These are phyloP conservation scores for Labrus mixtus DNA, from an alignment of 2,113 vertebrate genomes.

Conservation along the genomic window DNA sequence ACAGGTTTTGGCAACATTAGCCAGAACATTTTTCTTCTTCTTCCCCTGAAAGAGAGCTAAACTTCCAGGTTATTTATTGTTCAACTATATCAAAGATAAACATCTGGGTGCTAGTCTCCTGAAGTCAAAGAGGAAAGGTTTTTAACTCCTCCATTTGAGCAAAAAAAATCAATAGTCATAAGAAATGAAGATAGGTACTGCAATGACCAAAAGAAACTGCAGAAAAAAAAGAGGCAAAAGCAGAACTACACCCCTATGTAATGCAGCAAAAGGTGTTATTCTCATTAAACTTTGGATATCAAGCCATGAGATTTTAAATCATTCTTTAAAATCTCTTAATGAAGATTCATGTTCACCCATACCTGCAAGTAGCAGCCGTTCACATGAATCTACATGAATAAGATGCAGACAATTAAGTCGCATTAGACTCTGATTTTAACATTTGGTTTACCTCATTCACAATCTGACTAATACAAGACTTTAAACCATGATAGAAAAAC, in stretches of 20 bases:
- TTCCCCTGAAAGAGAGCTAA: constrained; percentile 4
- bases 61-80: constrained; percentile 9
- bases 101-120: not conserved
- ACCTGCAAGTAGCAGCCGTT: not conserved
- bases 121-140: not conserved
- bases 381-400: too few species aligned
- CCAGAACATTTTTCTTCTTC: constrained; percentile 23
- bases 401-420: not conserved
- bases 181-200: too few species aligned
- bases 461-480: not conserved
- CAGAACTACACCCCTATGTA: not conserved
- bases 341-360: not conserved
- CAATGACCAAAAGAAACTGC: not conserved
- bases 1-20: not conserved
- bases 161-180: too few species aligned
- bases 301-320: not conserved
- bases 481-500: constrained; percentile 4
- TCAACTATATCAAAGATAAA: not conserved
- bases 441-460: not conserved
- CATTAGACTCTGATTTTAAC: not conserved
- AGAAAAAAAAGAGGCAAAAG: not conserved
- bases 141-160: not conserved
- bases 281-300: not conserved
- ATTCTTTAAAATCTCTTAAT: not conserved
- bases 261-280: not conserved